Percentiles rank a stretch among this genome's conserved stretches.
phyloP scores from a whole-genome alignment of 2,797 vertebrate species.

The Bufotes viridis region DNA sequence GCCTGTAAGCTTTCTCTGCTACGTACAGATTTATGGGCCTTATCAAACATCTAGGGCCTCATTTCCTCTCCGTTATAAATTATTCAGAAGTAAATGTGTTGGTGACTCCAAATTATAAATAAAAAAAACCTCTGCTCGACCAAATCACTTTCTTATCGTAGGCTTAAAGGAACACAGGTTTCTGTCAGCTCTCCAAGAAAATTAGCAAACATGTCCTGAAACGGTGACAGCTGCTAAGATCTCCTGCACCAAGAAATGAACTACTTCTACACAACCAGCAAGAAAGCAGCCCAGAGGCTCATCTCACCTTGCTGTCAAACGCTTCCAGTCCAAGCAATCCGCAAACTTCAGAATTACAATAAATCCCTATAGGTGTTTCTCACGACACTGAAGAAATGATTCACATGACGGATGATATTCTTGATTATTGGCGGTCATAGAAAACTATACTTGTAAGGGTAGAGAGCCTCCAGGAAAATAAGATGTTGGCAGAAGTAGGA shows the following conservation, averaged over 20 bases:
- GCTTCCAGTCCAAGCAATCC: not conserved
- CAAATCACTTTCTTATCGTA: conserved; percentile 5
- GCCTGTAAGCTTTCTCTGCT: conserved; percentile 14
- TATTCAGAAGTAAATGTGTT: conserved; percentile 47
- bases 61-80: conserved; percentile 48
- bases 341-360: not conserved
- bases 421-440: not conserved
- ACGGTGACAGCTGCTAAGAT: conserved; percentile 57
- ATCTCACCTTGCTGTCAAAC: conserved; percentile 33
- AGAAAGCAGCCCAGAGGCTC: conserved; percentile 2
- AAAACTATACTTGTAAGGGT: not conserved
- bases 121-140: not conserved
- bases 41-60: conserved; percentile 28
- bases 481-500: no score
- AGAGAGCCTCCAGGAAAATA: not conserved
- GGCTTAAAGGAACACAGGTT: not conserved
- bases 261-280: conserved; percentile 7
- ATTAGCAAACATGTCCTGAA: conserved; percentile 34
- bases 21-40: conserved; percentile 23
- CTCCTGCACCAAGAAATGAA: conserved; percentile 21
- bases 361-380: not conserved
- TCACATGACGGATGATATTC: not conserved
- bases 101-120: not conserved
- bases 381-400: not conserved
- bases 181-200: conserved; percentile 44